Base-by-base conservation (phyloP, 2,113 vertebrate genomes). In the Thinocorus orbignyianus region DNA sequence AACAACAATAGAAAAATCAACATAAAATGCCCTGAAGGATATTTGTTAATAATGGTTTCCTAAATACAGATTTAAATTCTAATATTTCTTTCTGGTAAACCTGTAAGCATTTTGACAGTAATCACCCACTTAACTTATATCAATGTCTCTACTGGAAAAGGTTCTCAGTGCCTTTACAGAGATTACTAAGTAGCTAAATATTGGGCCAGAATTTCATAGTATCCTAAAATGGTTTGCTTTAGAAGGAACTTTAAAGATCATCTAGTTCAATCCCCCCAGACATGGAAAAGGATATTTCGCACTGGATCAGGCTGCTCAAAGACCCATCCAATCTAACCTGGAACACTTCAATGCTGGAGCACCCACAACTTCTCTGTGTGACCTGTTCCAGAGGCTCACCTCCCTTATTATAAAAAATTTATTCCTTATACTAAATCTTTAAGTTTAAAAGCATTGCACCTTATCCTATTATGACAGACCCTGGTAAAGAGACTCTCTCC, bases 361-460 rank as follows among this genome's bases (percentile, higher is more conserved):
- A 37, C 7, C 22, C 17, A 51, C 35, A 57, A 10, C 3, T 26
- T 30, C 22, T 86, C 35, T n/a, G 19, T 9, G 5, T 7, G 86
- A 4, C 5, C 2, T 25, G 3, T 79, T 52, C 11, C 4, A n/a
- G 15, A 52, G 23, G n/a, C 14, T 88, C 17, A 70, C 6, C 12
- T 37, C 6, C 0, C 0, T 15, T 3, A 54, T 24, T 0, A 1
- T 31, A 76, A 82, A 64, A 51, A 12, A 39, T 3, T 52, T 55
- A 2, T 55, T 46, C n/a, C 44, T 28, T 69, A 13, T 58, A 15
- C 49, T 14, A 9, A 51, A 9, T 44, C 11, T 76, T 76, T 55
- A 17, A 49, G 11, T 54, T 58, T 52, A 49, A 87, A 86, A 73
- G 3, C 5, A 6, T 17, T 74, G 7, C 1, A 6, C 3, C 4